Percentiles rank a stretch among this genome's conserved stretches.
phyloP scores from a whole-genome alignment of 2,888 invertebrate species.

The Theretra japonica region DNA sequence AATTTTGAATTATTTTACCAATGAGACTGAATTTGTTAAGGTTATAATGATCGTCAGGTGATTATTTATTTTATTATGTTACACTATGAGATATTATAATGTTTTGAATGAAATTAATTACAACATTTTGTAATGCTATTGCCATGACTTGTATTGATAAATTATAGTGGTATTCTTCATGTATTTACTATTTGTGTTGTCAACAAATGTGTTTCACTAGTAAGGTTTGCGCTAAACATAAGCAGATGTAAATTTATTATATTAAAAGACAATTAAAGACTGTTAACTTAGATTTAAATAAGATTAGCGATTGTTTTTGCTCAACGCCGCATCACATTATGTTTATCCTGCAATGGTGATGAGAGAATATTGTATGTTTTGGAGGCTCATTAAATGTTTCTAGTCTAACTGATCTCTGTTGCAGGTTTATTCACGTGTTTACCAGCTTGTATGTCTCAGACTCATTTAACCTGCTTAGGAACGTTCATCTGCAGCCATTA shows the following conservation, averaged over 20 bases:
- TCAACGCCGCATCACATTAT: conserved; percentile 52
- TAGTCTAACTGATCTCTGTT: conserved; percentile 68
- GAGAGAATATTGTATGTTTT: conserved; percentile 43
- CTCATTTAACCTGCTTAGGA: conserved; percentile 41
- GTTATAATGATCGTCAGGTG: conserved; percentile 67
- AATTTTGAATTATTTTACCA: conserved; percentile 70
- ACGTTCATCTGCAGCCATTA: conserved; percentile 57
- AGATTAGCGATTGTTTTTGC: conserved; percentile 52
- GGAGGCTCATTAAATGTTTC: conserved; percentile 60
- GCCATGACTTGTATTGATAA: conserved; percentile 45
- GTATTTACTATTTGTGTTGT: conserved; percentile 18
- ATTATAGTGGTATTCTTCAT: conserved; percentile 34
- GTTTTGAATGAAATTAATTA: conserved; percentile 39
- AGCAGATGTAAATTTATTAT: conserved; percentile 42
- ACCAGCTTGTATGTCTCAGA: conserved; percentile 42
- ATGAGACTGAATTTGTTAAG: conserved; percentile 84
- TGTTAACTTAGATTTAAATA: conserved; percentile 56
- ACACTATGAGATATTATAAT: conserved; percentile 39
- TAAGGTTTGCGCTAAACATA: conserved; percentile 44
- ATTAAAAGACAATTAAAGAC: conserved; percentile 75
- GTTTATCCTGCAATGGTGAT: conserved; percentile 56
- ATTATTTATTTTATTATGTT: conserved; percentile 74
- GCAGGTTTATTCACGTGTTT: conserved; percentile 48
- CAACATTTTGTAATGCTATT: conserved; percentile 35
- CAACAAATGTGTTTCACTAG: conserved; percentile 38